Conservation (phyloP, 2,797 vertebrate genomes). For the Pipistrellus pipistrellus region DNA sequence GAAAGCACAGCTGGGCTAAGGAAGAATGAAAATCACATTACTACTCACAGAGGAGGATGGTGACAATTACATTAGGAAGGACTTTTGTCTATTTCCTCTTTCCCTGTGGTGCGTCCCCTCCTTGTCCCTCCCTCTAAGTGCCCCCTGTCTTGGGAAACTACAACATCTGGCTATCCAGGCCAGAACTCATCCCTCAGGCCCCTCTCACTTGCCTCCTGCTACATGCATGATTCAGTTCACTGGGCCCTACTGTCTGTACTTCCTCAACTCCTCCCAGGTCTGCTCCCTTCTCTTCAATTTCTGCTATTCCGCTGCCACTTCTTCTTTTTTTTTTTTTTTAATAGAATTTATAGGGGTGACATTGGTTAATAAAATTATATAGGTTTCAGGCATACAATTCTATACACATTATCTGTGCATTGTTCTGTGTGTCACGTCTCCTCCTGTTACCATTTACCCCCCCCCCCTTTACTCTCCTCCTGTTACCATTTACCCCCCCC, state of each 20-base stretch:
- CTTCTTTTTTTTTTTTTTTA: background rate
- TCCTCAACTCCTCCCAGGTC: background rate
- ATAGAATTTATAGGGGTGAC: background rate
- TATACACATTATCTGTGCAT: background rate
- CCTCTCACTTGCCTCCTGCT: background rate
- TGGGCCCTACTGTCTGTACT: background rate
- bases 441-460: background rate
- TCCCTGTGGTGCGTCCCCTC: background rate
- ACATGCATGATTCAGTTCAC: fast-evolving
- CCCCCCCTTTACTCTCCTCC: background rate
- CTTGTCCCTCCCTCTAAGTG: background rate
- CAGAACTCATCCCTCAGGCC: background rate
- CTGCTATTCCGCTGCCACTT: background rate
- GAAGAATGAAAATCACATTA: background rate
- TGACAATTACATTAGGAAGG: background rate
- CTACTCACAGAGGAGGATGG: background rate
- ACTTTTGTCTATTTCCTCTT: background rate
- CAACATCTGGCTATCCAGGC: background rate
- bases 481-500: background rate
- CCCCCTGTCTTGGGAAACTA: background rate
- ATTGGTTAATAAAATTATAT: background rate
- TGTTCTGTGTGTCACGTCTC: background rate
- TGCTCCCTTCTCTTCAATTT: background rate
- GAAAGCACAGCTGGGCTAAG: background rate
- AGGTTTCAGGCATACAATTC: background rate